Base-by-base conservation (phyloP, 2,797 vertebrate species). In the Selene dorsalis region DNA sequence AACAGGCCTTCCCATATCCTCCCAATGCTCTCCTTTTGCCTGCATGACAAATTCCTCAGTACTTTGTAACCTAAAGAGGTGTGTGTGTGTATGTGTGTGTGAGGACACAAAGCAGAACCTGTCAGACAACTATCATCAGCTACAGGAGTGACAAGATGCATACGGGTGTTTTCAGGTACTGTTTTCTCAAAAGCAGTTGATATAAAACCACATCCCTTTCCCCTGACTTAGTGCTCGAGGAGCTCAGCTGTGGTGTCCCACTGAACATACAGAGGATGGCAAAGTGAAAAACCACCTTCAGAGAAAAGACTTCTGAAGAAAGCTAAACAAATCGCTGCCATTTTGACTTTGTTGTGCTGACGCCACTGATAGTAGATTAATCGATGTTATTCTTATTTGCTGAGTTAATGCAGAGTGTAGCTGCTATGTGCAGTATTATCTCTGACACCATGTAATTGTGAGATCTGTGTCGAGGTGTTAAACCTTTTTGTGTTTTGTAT, bases 201-300 rank as follows among this genome's bases (percentile, higher is more conserved):
- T 59, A 64, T 72, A 63, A 87, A 92, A 91, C 92, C 92, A 93
- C 93, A 91, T 93, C 91, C 92, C 77, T 41, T 90, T 89, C 84
- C 81, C 77, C 65, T 59, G 0, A 43, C 30, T 66, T 6, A 56
- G 32, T 38, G 47, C 75, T 87, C 2, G 52, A 60, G 62, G 63
- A 73, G 53, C 52, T 82, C 84, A 35, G 57, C 69, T 72, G 73
- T 53, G 59, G 20, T 4, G 62, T 41, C 39, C 43, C n/a, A 39
- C 53, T 72, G 32, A 75, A 73, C 1, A 2, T 22, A 48, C 30
- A 71, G 16, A 69, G 32, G 12, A 57, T 13, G 41, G 38, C 52
- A 50, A 6, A 11, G 1, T 8, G 2, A 52, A 61, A 35, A 53
- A 48, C 2, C 10, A 30, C 6, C 28, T 66, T 58, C 6, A 52